Conservation (phyloP, 2,888 invertebrate species). For the Cepaea hortensis region DNA sequence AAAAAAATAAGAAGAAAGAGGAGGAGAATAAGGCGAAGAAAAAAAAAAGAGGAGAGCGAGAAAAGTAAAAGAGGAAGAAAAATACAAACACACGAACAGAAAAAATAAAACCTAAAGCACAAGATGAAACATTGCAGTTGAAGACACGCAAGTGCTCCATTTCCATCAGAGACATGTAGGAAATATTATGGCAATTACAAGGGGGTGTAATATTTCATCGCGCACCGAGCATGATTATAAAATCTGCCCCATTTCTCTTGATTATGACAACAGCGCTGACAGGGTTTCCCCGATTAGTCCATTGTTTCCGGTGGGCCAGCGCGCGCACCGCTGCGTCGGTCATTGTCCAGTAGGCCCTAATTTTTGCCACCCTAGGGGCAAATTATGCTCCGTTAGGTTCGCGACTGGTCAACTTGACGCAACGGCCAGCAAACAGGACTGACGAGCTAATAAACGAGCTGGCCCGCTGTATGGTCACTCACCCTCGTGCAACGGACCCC, state of each 20-base stretch:
- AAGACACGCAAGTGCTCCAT: background rate
- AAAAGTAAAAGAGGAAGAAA: too few species aligned
- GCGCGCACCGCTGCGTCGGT: background rate
- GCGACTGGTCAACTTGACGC: conserved; percentile 42
- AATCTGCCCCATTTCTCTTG: conserved; percentile 33
- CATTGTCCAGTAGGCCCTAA: conserved; percentile 27
- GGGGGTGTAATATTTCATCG: conserved; percentile 24
- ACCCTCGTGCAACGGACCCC: conserved; percentile 26
- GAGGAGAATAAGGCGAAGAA: too few species aligned
- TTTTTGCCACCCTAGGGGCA: conserved; percentile 31
- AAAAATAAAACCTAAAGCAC: too few species aligned
- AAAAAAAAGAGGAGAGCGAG: too few species aligned
- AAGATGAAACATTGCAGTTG: too few species aligned
- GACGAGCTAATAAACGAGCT: conserved; percentile 44
- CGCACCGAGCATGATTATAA: conserved; percentile 6
- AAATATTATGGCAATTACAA: conserved; percentile 21
- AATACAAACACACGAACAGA: too few species aligned
- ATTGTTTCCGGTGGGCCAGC: conserved; percentile 3
- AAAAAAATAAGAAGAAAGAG: too few species aligned
- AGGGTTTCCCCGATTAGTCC: conserved; percentile 28
- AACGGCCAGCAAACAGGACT: conserved; percentile 44
- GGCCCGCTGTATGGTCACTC: conserved; percentile 32
- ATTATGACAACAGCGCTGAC: conserved; percentile 41
- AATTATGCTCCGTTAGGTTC: conserved; percentile 41
- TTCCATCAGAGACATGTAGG: background rate